A percentile compares a stretch with the other conserved stretches of the same genome.
Conservation (phyloP, 2,888 invertebrate genomes). For the Caenorhabditis sinica region DNA sequence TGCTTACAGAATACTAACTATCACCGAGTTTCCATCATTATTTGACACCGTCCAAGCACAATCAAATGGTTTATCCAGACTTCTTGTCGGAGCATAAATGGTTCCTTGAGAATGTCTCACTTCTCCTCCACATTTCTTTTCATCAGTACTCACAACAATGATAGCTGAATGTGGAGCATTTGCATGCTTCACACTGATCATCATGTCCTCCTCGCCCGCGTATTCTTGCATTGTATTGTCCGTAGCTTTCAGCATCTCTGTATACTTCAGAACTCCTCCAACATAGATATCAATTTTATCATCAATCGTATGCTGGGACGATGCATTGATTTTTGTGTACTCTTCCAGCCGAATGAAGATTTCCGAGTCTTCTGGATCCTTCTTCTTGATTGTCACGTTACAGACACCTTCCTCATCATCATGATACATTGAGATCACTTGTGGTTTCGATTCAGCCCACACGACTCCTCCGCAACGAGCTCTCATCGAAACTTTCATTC, state of each 20-base stretch:
- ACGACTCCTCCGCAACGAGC: constrained; percentile 78
- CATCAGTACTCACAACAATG: constrained; percentile 53
- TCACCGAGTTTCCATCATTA: constrained; percentile 49
- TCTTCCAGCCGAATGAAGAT: constrained; percentile 50
- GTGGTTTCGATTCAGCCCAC: constrained; percentile 65
- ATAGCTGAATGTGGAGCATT: constrained; percentile 50
- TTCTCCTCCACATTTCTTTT: constrained; percentile 62
- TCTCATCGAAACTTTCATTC: constrained; percentile 73
- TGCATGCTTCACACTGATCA: constrained; percentile 53
- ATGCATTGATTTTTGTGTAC: constrained; percentile 37
- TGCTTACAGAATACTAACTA: constrained; percentile 36
- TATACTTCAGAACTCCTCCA: constrained; percentile 50
- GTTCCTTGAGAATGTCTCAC: constrained; percentile 55
- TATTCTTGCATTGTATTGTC: constrained; percentile 58
- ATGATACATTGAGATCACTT: constrained; percentile 43
- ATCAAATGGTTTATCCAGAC: constrained; percentile 48
- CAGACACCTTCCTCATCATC: constrained; percentile 55
- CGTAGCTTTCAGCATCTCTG: constrained; percentile 46
- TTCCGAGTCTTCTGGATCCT: constrained; percentile 57
- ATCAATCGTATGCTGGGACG: constrained; percentile 37
- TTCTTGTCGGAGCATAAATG: constrained; percentile 27
- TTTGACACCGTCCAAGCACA: constrained; percentile 57
- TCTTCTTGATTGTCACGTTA: constrained; percentile 66
- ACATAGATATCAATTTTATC: constrained; percentile 52
- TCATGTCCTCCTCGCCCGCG: constrained; percentile 41